Evolutionary conservation across 92 coral and sea anemone genomes (phyloP), one percentile per base, ranked within the genome.

Genomic region (Epizoanthus rinbou): DNA sequence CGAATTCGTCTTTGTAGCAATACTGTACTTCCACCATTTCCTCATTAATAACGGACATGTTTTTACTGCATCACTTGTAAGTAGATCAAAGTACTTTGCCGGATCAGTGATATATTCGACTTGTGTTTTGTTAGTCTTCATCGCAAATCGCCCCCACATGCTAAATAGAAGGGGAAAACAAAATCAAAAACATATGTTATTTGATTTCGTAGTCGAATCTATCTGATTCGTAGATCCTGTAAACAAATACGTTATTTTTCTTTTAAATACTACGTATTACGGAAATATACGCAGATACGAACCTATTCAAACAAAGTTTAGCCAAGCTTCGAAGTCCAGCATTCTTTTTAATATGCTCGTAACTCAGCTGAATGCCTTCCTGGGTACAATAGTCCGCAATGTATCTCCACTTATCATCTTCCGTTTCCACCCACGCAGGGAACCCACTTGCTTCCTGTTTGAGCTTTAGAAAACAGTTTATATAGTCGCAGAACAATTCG

Each of bases 101-200:
- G 85, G 63, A 39, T 82, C 92, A 19, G 53, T 86, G 3, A 80
- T 69, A 24, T 81, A 53, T 37, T 85, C 91, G 23, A 80, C 89
- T 53, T 88, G 81, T 6, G 83, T 65, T 86, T 76, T 82, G 47
- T 89, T 86, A 14, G 76, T 74, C 7, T 64, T 57, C 39, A 83
- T 90, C 0, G 80, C 90, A 82, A 89, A 90, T 39, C 87, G 84
- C 0, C 89, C 88, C 83, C 73, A 80, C 58, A 73, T 80, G 76
- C 37, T 67, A 31, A 19, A 81, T 41, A 45, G 23, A 3, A 37
- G 22, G 58, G n/a, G n/a, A n/a, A 75, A 45, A 2, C 5, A 39
- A 39, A 39, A 5, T 2, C 5, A 39, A 39, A 39, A 5, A 39
- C 2, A 39, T 5, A 39, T 39, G 43, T 39, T 39, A 39, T 39